Percentiles rank a stretch among this genome's conserved stretches.
Evolutionary conservation across 1,140 invertebrate species (phyloP).

Genomic region (Phthorimaea operculella): DNA sequence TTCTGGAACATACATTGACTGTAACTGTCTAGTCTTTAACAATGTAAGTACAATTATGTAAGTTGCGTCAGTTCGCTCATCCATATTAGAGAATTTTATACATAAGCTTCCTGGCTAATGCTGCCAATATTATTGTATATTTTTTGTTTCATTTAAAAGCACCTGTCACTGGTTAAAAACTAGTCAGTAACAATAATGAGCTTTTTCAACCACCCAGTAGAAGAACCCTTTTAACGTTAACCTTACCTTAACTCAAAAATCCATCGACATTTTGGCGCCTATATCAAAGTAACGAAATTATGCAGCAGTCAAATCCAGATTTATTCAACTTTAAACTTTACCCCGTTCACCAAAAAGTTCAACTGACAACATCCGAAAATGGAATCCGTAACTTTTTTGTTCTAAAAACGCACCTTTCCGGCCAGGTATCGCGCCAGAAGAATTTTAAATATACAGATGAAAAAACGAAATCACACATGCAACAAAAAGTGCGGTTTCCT

Average conservation of each 20-base stretch:
- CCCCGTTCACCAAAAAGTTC: not conserved
- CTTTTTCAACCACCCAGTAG: too few relatives aligned
- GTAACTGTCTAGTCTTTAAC: too few relatives aligned
- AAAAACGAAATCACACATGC: slow-evolving; percentile 15
- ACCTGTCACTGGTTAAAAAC: too few relatives aligned
- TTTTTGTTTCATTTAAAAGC: too few relatives aligned
- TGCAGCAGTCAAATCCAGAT: slow-evolving; percentile 13
- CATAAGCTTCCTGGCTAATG: too few relatives aligned
- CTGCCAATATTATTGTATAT: too few relatives aligned
- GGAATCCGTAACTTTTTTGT: slow-evolving; percentile 4
- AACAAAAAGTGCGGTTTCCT: slow-evolving; percentile 49
- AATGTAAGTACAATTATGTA: too few relatives aligned
- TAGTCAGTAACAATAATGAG: too few relatives aligned
- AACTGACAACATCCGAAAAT: not conserved
- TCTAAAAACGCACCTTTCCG: slow-evolving; percentile 17
- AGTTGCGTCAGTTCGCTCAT: too few relatives aligned
- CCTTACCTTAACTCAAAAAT: slow-evolving; percentile 12
- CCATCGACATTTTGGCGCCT: slow-evolving; percentile 19
- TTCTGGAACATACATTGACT: too few relatives aligned
- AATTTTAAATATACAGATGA: slow-evolving; percentile 23
- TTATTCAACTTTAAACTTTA: slow-evolving; percentile 31
- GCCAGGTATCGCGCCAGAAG: slow-evolving; percentile 30
- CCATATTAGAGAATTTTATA: too few relatives aligned
- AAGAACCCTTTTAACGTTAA: slow-evolving; percentile 14
- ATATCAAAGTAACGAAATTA: not conserved